Evolutionary conservation across 2,888 invertebrate species (phyloP).

Genomic region (Lamellibrachia columna): DNA sequence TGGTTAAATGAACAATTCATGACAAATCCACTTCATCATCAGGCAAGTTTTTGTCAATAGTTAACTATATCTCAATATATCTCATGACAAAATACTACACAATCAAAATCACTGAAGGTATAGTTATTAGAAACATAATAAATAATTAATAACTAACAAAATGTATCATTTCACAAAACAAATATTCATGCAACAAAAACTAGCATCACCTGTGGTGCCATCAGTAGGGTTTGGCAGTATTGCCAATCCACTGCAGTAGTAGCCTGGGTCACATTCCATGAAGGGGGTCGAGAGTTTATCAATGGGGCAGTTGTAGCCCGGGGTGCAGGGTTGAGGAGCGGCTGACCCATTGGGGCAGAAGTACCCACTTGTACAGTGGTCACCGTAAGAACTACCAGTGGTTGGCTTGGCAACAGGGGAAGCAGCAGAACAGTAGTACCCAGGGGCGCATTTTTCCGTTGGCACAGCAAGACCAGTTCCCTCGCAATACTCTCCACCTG

Average conservation of each 20-base stretch:
- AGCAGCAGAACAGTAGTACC: slow-evolving; percentile 87
- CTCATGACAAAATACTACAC: neutral
- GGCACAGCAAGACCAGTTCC: slow-evolving; percentile 49
- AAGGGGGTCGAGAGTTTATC: slow-evolving; percentile 53
- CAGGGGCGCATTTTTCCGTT: slow-evolving; percentile 53
- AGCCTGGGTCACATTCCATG: slow-evolving; percentile 54
- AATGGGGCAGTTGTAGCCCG: slow-evolving; percentile 55
- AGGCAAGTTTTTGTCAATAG: too few species aligned
- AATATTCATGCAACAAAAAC: neutral
- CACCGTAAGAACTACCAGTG: slow-evolving; percentile 34
- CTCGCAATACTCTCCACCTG: slow-evolving; percentile 59
- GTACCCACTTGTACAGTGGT: neutral
- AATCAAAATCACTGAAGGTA: neutral
- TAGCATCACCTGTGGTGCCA: slow-evolving; percentile 54
- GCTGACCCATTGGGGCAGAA: slow-evolving; percentile 42
- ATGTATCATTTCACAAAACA: neutral
- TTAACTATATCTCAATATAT: neutral
- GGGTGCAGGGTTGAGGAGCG: slow-evolving; percentile 50
- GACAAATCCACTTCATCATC: too few species aligned
- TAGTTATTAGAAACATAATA: slow-evolving; percentile 39
- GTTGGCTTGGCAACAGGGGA: slow-evolving; percentile 78
- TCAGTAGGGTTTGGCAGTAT: slow-evolving; percentile 54
- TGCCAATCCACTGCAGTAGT: slow-evolving; percentile 54
- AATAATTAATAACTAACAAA: neutral
- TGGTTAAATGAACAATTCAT: too few species aligned